Evolutionary conservation across 2,113 vertebrate species (phyloP).

Genomic region (Tinamus guttatus): DNA sequence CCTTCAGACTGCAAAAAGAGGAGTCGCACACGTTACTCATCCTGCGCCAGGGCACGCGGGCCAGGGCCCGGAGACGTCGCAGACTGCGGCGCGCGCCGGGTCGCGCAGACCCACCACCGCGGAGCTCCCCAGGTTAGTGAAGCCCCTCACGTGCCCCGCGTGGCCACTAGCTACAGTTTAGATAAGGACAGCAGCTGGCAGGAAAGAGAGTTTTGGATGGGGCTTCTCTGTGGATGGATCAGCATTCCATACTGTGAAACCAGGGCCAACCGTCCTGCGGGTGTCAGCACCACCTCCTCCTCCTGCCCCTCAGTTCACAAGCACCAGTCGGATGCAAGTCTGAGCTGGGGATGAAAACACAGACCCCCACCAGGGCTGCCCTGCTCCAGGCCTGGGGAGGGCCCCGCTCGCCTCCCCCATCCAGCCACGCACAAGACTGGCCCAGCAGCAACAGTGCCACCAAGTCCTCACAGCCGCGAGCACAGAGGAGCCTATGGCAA

Average conservation of each 20-base stretch:
- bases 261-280: neutral
- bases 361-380: neutral
- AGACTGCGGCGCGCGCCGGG: accelerated
- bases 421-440: accelerated
- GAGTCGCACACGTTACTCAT: neutral
- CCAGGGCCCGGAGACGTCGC: neutral
- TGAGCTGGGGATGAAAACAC: neutral
- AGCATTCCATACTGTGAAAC: neutral
- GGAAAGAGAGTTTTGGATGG: neutral
- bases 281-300: neutral
- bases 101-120: accelerated
- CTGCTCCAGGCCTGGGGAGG: neutral
- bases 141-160: neutral
- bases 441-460: accelerated
- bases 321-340: accelerated
- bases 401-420: neutral
- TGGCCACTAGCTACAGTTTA: neutral
- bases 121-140: conserved; percentile 48
- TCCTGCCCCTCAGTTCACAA: neutral
- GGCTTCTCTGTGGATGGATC: neutral
- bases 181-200: neutral
- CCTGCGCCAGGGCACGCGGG: accelerated
- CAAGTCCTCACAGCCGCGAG: neutral
- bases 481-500: neutral
- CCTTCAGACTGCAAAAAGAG: conserved; percentile 85